Base-by-base conservation (phyloP, 2,888 invertebrate genomes). In the Cataglyphis livida region DNA sequence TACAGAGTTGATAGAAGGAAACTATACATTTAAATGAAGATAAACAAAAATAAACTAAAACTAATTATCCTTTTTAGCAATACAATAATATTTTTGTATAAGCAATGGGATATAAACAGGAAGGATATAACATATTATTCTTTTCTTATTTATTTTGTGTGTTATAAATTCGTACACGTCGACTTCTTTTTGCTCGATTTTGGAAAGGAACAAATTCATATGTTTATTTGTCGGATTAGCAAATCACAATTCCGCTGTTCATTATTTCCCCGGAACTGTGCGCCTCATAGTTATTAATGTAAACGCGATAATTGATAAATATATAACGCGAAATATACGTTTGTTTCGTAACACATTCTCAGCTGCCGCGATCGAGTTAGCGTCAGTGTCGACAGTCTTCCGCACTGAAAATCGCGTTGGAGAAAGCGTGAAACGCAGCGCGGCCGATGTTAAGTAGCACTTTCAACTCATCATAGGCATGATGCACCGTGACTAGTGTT, bases 351-450 rank as follows among this genome's bases (percentile, higher is more conserved):
- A 84, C 25, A 41, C 51, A 32, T 61, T 82, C 78, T 57, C 76
- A 44, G 48, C 25, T 68, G 61, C 38, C 66, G 81, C 73, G 61
- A 61, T 66, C 71, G 15, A 41, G 51, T 51, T 66, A 57, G 44
- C 38, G 48, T 78, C 54, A 61, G 57, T 61, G 62, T 41, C 32
- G 41, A 38, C 68, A 51, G 68, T 81, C 81, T 84, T 84, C 84
- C 84, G 81, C 48, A 57, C 86, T 90, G 92, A 89, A 92, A 92
- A 93, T 91, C 91, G 90, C 87, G 89, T 89, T 84, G 88, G 93
- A 91, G 93, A 93, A 93, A 93, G 93, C 92, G 92, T 92, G 89
- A 92, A 93, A 91, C 84, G 74, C 82, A 70, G 66, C 66, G 74
- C 66, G 35, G 35, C 76, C 76, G 71, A 85, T 81, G 81, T 84